Evolutionary conservation across 2,113 vertebrate genomes (phyloP).

Genomic region (Diphyllodes magnificus): DNA sequence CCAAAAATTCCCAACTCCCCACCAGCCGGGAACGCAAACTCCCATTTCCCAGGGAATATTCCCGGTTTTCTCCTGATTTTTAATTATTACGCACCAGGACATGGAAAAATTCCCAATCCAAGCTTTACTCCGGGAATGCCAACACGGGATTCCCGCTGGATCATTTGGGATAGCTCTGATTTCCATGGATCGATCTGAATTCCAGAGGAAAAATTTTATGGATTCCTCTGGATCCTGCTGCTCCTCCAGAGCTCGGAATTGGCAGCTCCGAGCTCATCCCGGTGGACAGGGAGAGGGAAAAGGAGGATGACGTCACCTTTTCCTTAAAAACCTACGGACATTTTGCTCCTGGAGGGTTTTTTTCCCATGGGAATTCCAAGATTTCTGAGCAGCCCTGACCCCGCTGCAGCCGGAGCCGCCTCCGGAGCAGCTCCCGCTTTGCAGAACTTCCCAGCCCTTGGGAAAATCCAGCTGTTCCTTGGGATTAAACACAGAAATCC

Average conservation of each 20-base stretch:
- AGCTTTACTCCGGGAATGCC: fast-evolving
- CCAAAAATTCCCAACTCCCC: not conserved
- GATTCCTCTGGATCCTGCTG: not conserved
- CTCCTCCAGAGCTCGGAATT: not conserved
- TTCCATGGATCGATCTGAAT: not conserved
- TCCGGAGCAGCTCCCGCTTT: not conserved
- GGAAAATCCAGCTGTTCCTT: not conserved
- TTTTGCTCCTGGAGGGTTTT: not conserved
- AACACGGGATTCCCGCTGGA: fast-evolving
- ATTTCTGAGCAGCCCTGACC: not conserved
- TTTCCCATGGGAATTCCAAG: not conserved
- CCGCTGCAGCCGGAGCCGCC: not conserved
- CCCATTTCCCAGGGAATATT: not conserved
- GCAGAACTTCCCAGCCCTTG: not conserved
- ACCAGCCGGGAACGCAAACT: not conserved
- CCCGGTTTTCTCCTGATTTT: not conserved
- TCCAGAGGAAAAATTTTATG: not conserved
- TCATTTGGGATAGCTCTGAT: not conserved
- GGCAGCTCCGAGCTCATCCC: not conserved
- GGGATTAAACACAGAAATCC: not conserved
- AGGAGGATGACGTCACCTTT: not conserved
- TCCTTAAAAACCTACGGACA: not conserved
- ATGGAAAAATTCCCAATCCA: not conserved
- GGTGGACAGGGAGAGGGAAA: not conserved
- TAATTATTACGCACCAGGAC: not conserved